Evolutionary conservation across 1,140 invertebrate species (phyloP), one percentile per base, ranked within the genome.

Genomic region (Seison nebaliae): DNA sequence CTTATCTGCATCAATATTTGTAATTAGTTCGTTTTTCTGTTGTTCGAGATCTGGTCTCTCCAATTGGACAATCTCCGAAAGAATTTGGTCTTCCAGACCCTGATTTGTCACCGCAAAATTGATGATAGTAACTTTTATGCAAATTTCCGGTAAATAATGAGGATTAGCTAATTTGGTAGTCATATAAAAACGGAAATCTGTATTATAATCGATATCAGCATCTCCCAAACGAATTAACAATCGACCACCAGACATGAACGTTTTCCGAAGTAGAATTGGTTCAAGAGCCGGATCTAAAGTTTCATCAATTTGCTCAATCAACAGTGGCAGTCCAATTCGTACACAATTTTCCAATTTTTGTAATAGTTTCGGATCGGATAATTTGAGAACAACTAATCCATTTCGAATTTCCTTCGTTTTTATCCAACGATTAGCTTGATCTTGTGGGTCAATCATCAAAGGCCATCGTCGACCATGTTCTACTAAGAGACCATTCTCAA

Each of bases 381-480:
- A 47, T 46, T 58, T 59, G 23, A 58, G 51, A 18, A 60, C 50
- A 31, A 51, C 54, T 19, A 60, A 46, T 36, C 57, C 56, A 45
- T 57, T 58, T 5, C 45, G 40, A 41, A 52, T 52, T 46, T 60
- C 57, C 55, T 58, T 57, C 38, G 59, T 60, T 44, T 30, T 32
- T 28, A 39, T 35, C 33, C 42, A 39, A 30, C 28, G 21, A 24
- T 18, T 46, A 44, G 72, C 71, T 62, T 81, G 76, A 54, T 80
- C 76, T 52, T 81, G 77, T 0, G 77, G 76, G 60, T 80, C 77
- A 42, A 80, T 78, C 66, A 78, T 77, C 1, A 81, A 62, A 0
- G 77, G 74, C 76, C 76, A 80, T 12, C 74, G 63, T 16, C 68
- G 60, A 0, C 73, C 70, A 29, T 70, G 65, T 0, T 73, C 80